A percentile compares a stretch with the other conserved stretches of the same genome.
phyloP scores from a whole-genome alignment of 2,888 invertebrate genomes.

The Lysandra coridon region DNA sequence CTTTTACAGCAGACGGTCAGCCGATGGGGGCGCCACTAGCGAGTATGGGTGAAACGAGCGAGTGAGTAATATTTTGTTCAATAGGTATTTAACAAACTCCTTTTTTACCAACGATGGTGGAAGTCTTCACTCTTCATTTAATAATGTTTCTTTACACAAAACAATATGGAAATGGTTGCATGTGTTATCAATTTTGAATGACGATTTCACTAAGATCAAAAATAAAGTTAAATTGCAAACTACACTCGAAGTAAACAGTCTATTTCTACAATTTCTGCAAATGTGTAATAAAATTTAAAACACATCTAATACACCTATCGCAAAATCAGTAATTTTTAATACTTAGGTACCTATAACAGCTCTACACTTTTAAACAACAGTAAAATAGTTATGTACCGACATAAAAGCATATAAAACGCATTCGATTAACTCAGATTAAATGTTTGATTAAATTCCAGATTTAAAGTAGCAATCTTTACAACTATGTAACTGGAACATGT shows the following conservation, averaged over 20 bases:
- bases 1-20: conserved; percentile 68
- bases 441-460: neutral
- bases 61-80: conserved; percentile 69
- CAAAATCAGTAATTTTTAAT: neutral
- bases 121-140: neutral
- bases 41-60: conserved; percentile 83
- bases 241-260: too few species aligned
- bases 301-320: neutral
- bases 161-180: neutral
- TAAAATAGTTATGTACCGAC: neutral
- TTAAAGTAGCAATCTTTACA: too few species aligned
- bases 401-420: neutral
- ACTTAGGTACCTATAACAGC: too few species aligned
- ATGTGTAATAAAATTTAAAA: neutral
- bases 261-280: neutral
- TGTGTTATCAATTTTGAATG: neutral
- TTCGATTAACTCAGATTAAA: neutral
- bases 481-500: neutral
- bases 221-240: neutral
- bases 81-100: neutral
- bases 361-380: too few species aligned
- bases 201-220: neutral
- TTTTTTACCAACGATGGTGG: neutral
- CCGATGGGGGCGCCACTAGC: conserved; percentile 81
- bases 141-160: neutral